Base-by-base conservation (phyloP, 2,888 invertebrate species). In the Neoaliturus tenellus region DNA sequence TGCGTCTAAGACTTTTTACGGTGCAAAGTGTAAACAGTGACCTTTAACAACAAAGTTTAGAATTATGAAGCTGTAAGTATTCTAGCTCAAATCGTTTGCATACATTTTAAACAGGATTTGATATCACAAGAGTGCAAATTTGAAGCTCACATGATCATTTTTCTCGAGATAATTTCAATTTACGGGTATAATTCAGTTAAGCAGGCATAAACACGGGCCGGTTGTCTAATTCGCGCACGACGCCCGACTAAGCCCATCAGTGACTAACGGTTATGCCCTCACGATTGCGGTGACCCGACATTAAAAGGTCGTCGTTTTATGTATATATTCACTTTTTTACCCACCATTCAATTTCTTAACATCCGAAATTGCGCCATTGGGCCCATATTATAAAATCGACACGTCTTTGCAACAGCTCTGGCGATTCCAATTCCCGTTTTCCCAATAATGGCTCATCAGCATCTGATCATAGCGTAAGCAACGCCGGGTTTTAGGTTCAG, bases 281-380 rank as follows among this genome's bases (percentile, higher is more conserved):
- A 62, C 62, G 62, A 62, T 5, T 31, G 17, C 25, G 10, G 62
- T 31, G 62, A 62, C 62, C 62, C 62, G 62, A 25, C 62, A 28
- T 62, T 62, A 62, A 62, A 62, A 62, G 62, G 62, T 62, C 62
- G 31, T 31, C 62, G 62, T 62, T 62, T 62, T 62, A 62, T 62
- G 62, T 62, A 62, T 62, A 62, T 62, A 62, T 62, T 62, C 62
- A 62, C 62, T 62, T 62, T 62, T 62, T 62, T 62, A 25, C 62
- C 62, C 62, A 62, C 62, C 62, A 62, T 62, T 62, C 62, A 62
- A 62, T 62, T 28, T 31, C 62, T 31, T 62, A 62, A 28, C 62
- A 31, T 62, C 62, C 62, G 8, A 62, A 62, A 62, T 62, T 62
- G 31, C 62, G 28, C 62, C 62, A 62, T 62, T 28, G 28, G 62